Percentiles rank a stretch among this genome's conserved stretches.
Evolutionary conservation across 2,888 invertebrate genomes (phyloP).

Genomic region (Candidula unifasciata): DNA sequence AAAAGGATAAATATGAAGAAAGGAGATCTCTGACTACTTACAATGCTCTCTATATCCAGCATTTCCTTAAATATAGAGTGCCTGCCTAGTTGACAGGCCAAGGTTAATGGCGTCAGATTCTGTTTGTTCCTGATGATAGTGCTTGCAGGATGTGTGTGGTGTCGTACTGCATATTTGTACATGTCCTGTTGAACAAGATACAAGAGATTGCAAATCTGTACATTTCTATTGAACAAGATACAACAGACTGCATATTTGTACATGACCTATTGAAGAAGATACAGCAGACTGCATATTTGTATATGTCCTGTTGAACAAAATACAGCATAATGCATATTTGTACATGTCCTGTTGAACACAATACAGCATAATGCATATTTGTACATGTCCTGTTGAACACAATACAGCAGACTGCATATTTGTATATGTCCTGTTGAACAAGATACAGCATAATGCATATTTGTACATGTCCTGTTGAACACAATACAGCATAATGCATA

Average conservation of each 20-base stretch:
- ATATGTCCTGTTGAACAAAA: conserved; percentile 88
- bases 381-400: too few relatives aligned
- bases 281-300: conserved; percentile 88
- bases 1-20: background rate
- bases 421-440: too few relatives aligned
- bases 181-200: conserved; percentile 85
- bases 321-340: too few relatives aligned
- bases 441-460: too few relatives aligned
- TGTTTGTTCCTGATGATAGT: conserved; percentile 92
- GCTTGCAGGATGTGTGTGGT: conserved; percentile 94
- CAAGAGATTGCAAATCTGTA: background rate
- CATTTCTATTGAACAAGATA: background rate
- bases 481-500: conserved; percentile 97
- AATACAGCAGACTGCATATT: too few relatives aligned
- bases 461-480: too few relatives aligned
- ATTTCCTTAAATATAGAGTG: conserved; percentile 98
- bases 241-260: conserved; percentile 90
- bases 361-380: too few relatives aligned
- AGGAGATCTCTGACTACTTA: conserved; percentile 60
- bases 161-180: conserved; percentile 97
- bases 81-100: conserved; percentile 96
- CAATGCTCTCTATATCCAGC: conserved; percentile 86
- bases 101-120: conserved; percentile 94
- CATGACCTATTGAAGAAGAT: conserved; percentile 87
- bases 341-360: too few relatives aligned